These are phyloP conservation scores for Lethrus apterus DNA, from an alignment of 1,140 invertebrate genomes.

Conservation along the genomic window DNA sequence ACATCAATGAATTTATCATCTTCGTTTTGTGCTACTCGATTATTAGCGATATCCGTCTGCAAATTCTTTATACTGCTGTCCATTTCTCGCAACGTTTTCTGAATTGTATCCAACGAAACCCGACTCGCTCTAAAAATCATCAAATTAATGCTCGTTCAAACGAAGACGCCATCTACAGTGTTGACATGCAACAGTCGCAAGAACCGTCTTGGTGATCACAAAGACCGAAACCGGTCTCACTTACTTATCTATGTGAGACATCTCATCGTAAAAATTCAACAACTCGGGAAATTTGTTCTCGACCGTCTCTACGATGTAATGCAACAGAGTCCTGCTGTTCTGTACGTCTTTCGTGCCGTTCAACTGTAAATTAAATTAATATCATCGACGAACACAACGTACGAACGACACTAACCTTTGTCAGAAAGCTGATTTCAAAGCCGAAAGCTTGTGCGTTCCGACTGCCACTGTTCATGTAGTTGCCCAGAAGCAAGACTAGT, in stretches of 20 bases:
- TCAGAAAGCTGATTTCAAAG: constrained; percentile 93
- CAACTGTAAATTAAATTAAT: constrained; percentile 52
- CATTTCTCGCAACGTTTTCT: constrained; percentile 80
- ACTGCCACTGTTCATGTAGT: constrained; percentile 92
- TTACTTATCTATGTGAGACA: constrained; percentile 71
- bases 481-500: constrained; percentile 83
- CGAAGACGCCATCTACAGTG: no score
- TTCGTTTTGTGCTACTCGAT: constrained; percentile 63
- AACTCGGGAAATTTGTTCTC: constrained; percentile 83
- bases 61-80: constrained; percentile 76
- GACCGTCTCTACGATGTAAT: constrained; percentile 84
- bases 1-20: constrained; percentile 77
- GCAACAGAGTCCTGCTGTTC: constrained; percentile 86
- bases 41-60: constrained; percentile 81
- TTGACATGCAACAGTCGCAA: no score
- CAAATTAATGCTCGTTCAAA: constrained; percentile 7
- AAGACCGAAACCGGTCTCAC: no score
- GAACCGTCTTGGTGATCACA: no score
- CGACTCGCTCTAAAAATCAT: constrained; percentile 55
- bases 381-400: constrained; percentile 6
- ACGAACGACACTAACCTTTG: constrained; percentile 61
- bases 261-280: constrained; percentile 77
- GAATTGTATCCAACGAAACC: constrained; percentile 79
- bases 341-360: constrained; percentile 91
- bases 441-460: constrained; percentile 89